Evolutionary conservation across 2,113 vertebrate genomes (phyloP), one percentile per base, ranked within the genome.

Genomic region (Hippocampus barbouri): DNA sequence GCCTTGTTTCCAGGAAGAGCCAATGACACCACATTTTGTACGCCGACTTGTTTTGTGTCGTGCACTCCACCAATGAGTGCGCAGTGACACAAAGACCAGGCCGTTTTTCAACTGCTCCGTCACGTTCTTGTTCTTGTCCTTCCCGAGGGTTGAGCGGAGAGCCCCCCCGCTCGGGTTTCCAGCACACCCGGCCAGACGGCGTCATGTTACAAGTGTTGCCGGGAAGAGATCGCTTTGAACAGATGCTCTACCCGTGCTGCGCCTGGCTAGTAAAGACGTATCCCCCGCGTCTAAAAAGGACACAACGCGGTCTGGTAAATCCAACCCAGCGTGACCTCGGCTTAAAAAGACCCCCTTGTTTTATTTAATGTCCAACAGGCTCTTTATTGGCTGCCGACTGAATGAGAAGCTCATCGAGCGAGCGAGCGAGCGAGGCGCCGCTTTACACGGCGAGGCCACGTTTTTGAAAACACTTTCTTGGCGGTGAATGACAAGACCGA

Each of bases 331-430:
- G 83, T 88, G 87, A 89, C 89, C 82, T 18, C 0, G 54, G 18
- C 70, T 68, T 72, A 85, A 82, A 88, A 88, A 73, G 85, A 79
- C 79, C 66, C 83, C 77, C 78, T 90, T 90, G 88, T 91, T 90
- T 89, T 85, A 87, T 88, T 68, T 84, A 90, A 90, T 91, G 88
- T 91, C 86, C 82, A 77, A 89, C 90, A 91, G 64, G 47, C 30
- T 90, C 88, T 91, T 90, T 88, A 88, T 89, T 87, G 87, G 87
- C 84, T 77, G 71, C 65, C 27, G 38, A 72, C 60, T 88, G 85
- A 87, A 88, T 76, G 74, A 80, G 81, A 23, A 78, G 82, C 71
- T 67, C 79, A 83, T 83, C 76, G 66, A 78, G 73, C 75, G 71
- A 78, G 73, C 75, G 71, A 78, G 73, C 76, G 71, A 81, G 82